Base-by-base conservation (phyloP, 2,113 vertebrate genomes). In the Cyanoliseus patagonus region DNA sequence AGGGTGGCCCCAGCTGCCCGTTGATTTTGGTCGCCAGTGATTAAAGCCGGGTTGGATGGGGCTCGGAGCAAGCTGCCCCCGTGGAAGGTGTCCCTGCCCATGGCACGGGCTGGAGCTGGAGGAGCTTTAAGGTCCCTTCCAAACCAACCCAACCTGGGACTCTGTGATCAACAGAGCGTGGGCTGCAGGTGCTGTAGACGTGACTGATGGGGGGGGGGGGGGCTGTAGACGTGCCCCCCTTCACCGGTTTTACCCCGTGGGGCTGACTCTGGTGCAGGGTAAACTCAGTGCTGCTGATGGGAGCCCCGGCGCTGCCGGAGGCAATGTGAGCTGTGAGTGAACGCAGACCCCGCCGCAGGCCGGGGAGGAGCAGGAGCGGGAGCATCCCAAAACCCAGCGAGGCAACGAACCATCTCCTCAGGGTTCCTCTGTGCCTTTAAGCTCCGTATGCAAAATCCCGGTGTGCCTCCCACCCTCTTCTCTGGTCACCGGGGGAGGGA, bases 301-400 rank as follows among this genome's bases (percentile, higher is more conserved):
- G 6, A 33, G n/a, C 1, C 8, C 15, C 33, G 7, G 6, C 67
- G 1, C 13, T 30, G 31, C 20, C 7, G 63, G 10, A 61, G 33
- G 3, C 35, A 7, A 3, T 1, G 35, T 24, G 57, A 47, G 25
- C 0, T 11, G 57, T 1, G 1, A 3, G 28, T 0, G 15, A 46
- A 1, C 13, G 57, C 76, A 41, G 67, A 8, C 37, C 23, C 41
- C 3, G 3, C 33, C 2, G 2, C 7, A 9, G 42, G 52, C 63
- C 13, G 67, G 37, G 49, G 49, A 37, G 18, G 10, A 13, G 30
- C 42, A 2, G 16, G 42, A 61, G n/a, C 69, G 3, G 63, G 18
- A 11, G 30, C 55, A 35, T 17, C 72, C 23, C 63, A 1, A 33
- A 39, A 25, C 4, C 44, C 59, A 2, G 27, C 3, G 77, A 66